Base-by-base conservation (phyloP, 2,888 invertebrate species). In the Apamea crenata region DNA sequence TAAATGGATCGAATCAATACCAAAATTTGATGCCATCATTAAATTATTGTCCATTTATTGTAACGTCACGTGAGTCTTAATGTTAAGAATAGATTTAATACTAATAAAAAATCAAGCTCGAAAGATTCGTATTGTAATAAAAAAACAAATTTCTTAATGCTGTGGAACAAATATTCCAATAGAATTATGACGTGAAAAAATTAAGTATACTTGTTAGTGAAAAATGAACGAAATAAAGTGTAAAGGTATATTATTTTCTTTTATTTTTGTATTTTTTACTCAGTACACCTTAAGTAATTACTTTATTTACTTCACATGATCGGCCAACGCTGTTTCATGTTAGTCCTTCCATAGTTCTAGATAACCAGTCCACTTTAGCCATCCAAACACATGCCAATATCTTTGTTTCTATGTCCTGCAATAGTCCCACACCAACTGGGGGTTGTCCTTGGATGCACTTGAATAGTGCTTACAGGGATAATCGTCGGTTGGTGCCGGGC, bases 161-260 rank as follows among this genome's bases (percentile, higher is more conserved):
- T 89, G 90, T 90, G 90, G 90, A 88, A 91, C 84, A 88, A 87
- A 89, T 90, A 92, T 91, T 92, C 91, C 91, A 92, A 89, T 91
- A 90, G 85, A 90, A 89, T 87, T 88, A 90, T 82, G 84, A 86
- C 87, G 88, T 88, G 85, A 88, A 74, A 75, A 87, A 78, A 83
- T 80, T 89, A 87, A 84, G 85, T 89, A 88, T 87, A 90, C 86
- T 86, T 91, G 89, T 86, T 91, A 90, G 87, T 88, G 86, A 87
- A 89, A 84, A 89, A 91, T 87, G 81, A 83, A 89, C 78, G 74
- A 89, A 92, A 91, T 91, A 90, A 92, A 90, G 77, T 84, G 82
- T 87, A 88, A 91, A 90, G 84, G 44, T 67, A 80, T 83, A 78
- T 18, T 67, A 3, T 70, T 69, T 80, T 81, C 71, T 84, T 85